Conservation (phyloP, 2,113 vertebrate genomes). For the Bothrops jararaca region DNA sequence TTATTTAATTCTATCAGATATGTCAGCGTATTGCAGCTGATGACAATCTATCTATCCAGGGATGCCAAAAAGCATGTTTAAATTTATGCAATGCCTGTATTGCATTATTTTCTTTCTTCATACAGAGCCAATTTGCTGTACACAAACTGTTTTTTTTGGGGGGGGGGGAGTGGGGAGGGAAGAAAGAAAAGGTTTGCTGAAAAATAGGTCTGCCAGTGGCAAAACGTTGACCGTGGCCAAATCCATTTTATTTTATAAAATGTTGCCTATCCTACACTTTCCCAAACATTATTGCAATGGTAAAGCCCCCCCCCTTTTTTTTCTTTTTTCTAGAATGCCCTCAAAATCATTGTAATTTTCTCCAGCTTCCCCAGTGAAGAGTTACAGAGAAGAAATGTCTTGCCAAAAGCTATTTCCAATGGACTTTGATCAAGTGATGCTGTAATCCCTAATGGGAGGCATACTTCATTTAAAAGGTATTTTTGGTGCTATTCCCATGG, state of each 20-base stretch:
- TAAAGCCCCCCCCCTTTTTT: not conserved
- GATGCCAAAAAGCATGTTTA: constrained; percentile 64
- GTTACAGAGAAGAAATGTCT: constrained; percentile 58
- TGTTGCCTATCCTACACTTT: constrained; percentile 25
- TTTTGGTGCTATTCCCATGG: constrained; percentile 76
- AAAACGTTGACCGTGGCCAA: constrained; percentile 25
- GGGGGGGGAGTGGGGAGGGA: accelerated
- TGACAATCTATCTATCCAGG: constrained; percentile 66
- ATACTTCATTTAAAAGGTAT: constrained; percentile 78
- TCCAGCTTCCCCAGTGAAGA: constrained; percentile 53
- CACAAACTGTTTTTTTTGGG: constrained; percentile 7
- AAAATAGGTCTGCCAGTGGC: constrained; percentile 26
- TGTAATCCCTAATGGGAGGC: constrained; percentile 76
- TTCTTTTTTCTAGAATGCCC: not conserved
- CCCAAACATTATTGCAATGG: constrained; percentile 35
- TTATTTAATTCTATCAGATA: constrained; percentile 65
- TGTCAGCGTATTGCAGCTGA: constrained; percentile 56
- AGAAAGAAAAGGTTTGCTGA: not conserved
- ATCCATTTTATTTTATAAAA: constrained; percentile 32
- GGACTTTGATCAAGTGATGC: constrained; percentile 77
- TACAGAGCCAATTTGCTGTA: constrained; percentile 46
- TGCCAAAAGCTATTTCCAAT: constrained; percentile 77
- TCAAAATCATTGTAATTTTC: constrained; percentile 15
- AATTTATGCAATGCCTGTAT: constrained; percentile 59
- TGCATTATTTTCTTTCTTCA: constrained; percentile 55